These are phyloP conservation scores for Pheosia gnoma DNA, from an alignment of 2,888 invertebrate species.

Conservation along the genomic window DNA sequence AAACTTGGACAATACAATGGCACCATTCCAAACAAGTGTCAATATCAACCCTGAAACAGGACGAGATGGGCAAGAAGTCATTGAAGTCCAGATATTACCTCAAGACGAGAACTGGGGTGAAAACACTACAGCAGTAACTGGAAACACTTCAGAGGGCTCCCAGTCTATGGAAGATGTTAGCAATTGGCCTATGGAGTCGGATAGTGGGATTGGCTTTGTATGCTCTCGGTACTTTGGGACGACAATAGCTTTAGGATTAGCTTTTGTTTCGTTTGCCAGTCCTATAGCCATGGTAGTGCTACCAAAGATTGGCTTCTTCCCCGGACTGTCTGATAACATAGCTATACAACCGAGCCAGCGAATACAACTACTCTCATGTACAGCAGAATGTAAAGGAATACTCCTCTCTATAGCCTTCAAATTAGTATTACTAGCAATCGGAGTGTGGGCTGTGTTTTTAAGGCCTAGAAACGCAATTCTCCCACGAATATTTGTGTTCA, in stretches of 20 bases:
- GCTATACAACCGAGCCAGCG: constrained; percentile 88
- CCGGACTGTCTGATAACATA: constrained; percentile 88
- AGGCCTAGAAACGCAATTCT: constrained; percentile 93
- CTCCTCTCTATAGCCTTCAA: constrained; percentile 96
- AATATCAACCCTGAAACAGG: constrained; percentile 91
- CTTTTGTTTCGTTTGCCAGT: constrained; percentile 93
- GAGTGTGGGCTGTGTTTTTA: constrained; percentile 96
- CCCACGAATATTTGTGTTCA: constrained; percentile 95
- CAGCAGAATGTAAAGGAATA: constrained; percentile 97
- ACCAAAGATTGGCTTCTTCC: constrained; percentile 94
- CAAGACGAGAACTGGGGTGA: constrained; percentile 99
- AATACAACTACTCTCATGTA: constrained; percentile 90
- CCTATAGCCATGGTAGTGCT: constrained; percentile 97
- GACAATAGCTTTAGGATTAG: constrained; percentile 90
- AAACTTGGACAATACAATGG: constrained; percentile 87
- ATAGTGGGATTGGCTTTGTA: constrained; percentile 87
- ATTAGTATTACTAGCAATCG: constrained; percentile 93
- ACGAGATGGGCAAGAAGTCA: constrained; percentile 94
- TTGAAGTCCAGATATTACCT: constrained; percentile 97
- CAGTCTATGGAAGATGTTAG: constrained; percentile 96
- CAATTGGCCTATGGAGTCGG: constrained; percentile 91
- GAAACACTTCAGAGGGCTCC: constrained; percentile 97
- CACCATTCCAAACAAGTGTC: constrained; percentile 94
- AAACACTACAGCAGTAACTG: constrained; percentile 98
- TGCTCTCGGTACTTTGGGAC: constrained; percentile 94